phyloP scores from a whole-genome alignment of 2,888 invertebrate species.

The Entomobrya multifasciata region DNA sequence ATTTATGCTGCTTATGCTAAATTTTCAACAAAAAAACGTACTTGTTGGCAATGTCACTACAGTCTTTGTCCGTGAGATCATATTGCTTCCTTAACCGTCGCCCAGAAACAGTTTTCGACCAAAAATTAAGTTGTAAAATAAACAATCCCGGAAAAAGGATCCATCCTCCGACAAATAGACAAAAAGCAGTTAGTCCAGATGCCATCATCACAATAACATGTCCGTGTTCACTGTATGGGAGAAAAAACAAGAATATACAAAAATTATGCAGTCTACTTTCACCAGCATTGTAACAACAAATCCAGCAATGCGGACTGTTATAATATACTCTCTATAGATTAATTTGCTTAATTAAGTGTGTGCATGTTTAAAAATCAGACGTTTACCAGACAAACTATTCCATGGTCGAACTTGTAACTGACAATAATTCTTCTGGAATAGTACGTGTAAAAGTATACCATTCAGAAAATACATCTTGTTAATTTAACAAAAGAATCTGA shows the following conservation, averaged over 20 bases:
- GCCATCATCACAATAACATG: slow-evolving; percentile 59
- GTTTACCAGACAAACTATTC: slow-evolving; percentile 60
- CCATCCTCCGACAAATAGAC: slow-evolving; percentile 76
- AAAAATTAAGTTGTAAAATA: slow-evolving; percentile 72
- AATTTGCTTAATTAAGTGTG: neutral
- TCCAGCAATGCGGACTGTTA: too few relatives aligned
- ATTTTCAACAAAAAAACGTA: slow-evolving; percentile 80
- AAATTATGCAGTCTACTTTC: neutral
- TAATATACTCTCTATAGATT: too few relatives aligned
- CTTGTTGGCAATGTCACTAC: slow-evolving; percentile 89
- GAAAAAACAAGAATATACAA: neutral
- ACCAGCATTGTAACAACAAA: neutral
- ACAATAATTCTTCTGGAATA: neutral
- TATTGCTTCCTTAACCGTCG: slow-evolving; percentile 85
- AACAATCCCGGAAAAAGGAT: slow-evolving; percentile 78
- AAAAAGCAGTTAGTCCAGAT: slow-evolving; percentile 54
- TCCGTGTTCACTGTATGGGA: slow-evolving; percentile 31
- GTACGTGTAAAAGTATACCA: slow-evolving; percentile 39
- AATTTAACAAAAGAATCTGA: slow-evolving; percentile 21
- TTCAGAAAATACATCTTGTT: slow-evolving; percentile 55
- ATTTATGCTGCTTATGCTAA: too few relatives aligned
- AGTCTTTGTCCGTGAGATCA: slow-evolving; percentile 86
- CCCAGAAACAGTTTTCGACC: slow-evolving; percentile 84
- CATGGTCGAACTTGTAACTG: slow-evolving; percentile 12
- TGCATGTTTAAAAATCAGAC: neutral